Base-by-base conservation (phyloP, 2,797 vertebrate genomes). In the Hydrophis major region DNA sequence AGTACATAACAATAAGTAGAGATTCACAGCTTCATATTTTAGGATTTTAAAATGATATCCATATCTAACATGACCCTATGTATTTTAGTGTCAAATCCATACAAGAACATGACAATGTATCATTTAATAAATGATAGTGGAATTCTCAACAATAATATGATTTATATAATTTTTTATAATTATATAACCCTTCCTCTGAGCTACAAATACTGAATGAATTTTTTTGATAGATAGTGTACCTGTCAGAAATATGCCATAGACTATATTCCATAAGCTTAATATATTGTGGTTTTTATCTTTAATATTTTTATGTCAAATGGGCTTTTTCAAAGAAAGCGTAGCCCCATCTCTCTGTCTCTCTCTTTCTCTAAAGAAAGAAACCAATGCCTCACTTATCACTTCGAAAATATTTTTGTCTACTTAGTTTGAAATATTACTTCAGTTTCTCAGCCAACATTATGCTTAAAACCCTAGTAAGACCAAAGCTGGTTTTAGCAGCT, bases 71-170 rank as follows among this genome's bases (percentile, higher is more conserved):
- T 12, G 32, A 57, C 8, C 13, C 42, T 57, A 28, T 83, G 25
- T 32, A 90, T 86, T 92, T 86, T 53, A 50, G 12, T 22, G 2
- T n/a, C 47, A n/a, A 59, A 59, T 28, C 2, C 42, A 86, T 63
- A 5, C 18, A 74, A 50, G 12, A 42, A 92, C 87, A 27, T 86
- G 60, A 57, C 6, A 25, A 28, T 8, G 53, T 16, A 87, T 94
- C 93, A 95, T 96, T 97, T 96, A 95, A 94, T 93, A 94, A 95
- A 96, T 92, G 96, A 93, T 96, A 94, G 89, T 91, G 94, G 92
- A 90, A 89, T 94, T 96, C 74, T 96, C 92, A 91, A 90, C 92
- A 94, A 89, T 16, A 94, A 59, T 91, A 57, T 56, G 94, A n/a
- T 93, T 87, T 93, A 32, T 32, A 32, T 32, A 32, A 32, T 32